phyloP scores from a whole-genome alignment of 1,140 invertebrate species.

The Drosophila sechellia region DNA sequence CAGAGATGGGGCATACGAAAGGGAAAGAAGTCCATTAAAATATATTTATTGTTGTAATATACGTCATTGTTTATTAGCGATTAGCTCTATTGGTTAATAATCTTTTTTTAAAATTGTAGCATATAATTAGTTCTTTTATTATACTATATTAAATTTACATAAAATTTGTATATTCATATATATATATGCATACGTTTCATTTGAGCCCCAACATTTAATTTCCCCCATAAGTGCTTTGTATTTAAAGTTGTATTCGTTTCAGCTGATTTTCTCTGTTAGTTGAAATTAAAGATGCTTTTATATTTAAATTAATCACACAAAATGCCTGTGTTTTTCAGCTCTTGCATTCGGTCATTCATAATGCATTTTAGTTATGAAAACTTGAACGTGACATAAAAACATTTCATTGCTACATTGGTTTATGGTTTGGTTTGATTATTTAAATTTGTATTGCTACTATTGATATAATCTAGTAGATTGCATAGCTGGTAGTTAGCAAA shows the following conservation, averaged over 20 bases:
- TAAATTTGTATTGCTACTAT: background rate
- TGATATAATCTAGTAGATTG: background rate
- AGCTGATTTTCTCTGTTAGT: background rate
- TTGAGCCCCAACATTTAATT: background rate
- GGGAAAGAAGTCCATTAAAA: constrained; percentile 4
- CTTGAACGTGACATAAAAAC: background rate
- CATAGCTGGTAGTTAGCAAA: background rate
- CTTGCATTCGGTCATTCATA: background rate
- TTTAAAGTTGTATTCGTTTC: too few species aligned
- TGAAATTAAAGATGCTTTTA: too few species aligned
- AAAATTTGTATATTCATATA: background rate
- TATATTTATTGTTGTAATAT: background rate
- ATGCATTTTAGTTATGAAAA: background rate
- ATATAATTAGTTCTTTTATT: background rate
- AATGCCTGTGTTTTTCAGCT: background rate
- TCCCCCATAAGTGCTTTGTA: background rate
- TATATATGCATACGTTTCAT: background rate
- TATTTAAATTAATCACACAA: too few species aligned
- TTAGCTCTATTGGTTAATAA: background rate
- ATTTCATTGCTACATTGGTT: background rate
- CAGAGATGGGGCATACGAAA: constrained; percentile 25
- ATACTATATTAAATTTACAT: background rate
- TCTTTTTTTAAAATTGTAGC: background rate
- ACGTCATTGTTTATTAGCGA: background rate
- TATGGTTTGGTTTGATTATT: background rate